A percentile compares a stretch with the other conserved stretches of the same genome.
phyloP scores from a whole-genome alignment of 2,113 vertebrate species.

The Colaptes auratus region DNA sequence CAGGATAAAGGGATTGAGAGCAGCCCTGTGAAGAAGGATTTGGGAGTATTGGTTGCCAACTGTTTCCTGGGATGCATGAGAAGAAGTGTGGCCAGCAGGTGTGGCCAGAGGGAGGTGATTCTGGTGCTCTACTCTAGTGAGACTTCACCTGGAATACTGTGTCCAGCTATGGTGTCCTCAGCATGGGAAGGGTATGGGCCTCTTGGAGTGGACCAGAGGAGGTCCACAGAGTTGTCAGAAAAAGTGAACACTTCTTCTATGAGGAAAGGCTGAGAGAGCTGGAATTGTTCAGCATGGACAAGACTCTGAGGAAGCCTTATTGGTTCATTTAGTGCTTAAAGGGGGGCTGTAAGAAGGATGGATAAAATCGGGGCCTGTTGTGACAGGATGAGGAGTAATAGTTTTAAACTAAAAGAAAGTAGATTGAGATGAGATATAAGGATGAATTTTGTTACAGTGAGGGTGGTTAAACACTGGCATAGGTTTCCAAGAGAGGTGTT shows the following conservation, averaged over 20 bases:
- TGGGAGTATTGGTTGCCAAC: too few species aligned
- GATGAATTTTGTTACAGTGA: background rate
- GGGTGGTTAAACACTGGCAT: background rate
- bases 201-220: background rate
- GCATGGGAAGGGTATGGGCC: background rate
- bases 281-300: background rate
- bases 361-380: background rate
- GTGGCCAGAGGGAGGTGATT: too few species aligned
- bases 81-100: too few species aligned
- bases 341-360: background rate
- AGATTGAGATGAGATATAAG: background rate
- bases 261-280: background rate
- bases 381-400: background rate
- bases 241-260: too few species aligned
- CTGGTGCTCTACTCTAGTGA: too few species aligned
- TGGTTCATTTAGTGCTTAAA: background rate
- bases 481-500: background rate
- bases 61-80: too few species aligned
- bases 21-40: too few species aligned
- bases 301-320: background rate
- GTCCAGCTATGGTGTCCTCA: too few species aligned
- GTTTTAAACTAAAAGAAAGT: background rate
- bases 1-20: too few species aligned
- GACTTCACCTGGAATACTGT: too few species aligned
- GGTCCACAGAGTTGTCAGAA: background rate